Evolutionary conservation across 2,888 invertebrate genomes (phyloP).

Genomic region (Callinectes sapidus): DNA sequence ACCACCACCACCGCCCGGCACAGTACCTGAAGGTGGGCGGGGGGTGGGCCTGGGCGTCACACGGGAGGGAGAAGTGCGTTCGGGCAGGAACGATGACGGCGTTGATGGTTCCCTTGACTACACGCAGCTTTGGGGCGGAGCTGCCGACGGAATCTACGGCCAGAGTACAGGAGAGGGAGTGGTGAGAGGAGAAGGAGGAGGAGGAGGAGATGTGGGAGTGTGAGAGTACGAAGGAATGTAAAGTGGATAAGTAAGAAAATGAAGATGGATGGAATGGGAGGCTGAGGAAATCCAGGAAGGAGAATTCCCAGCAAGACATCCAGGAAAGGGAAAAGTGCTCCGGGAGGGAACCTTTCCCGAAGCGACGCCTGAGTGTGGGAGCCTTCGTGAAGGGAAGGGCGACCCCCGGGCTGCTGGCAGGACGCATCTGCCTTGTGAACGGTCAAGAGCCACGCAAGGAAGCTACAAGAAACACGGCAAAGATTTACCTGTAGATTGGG

Average conservation of each 20-base stretch:
- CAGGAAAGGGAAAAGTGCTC: neutral
- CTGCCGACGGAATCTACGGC: constrained; percentile 49
- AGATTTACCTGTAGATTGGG: constrained; percentile 82
- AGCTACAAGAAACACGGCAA: neutral
- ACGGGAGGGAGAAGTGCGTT: constrained; percentile 76
- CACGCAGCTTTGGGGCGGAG: constrained; percentile 62
- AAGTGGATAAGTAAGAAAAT: constrained; percentile 27
- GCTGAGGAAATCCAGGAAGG: neutral
- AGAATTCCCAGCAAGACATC: neutral
- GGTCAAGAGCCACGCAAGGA: neutral
- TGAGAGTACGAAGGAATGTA: neutral
- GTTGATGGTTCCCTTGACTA: constrained; percentile 58
- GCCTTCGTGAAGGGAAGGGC: neutral
- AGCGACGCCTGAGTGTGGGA: neutral
- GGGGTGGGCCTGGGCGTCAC: constrained; percentile 85
- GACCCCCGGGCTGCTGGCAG: neutral
- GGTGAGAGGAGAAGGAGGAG: neutral
- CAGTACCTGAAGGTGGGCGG: constrained; percentile 84
- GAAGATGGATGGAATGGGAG: constrained; percentile 31
- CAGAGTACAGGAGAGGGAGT: neutral
- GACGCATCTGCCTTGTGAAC: neutral
- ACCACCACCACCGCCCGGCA: constrained; percentile 65
- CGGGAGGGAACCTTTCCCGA: neutral
- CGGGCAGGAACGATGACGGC: constrained; percentile 51
- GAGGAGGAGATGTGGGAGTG: neutral